Percentiles rank a stretch among this genome's conserved stretches.
Evolutionary conservation across 2,797 vertebrate species (phyloP).

Genomic region (Ciconia nigra): DNA sequence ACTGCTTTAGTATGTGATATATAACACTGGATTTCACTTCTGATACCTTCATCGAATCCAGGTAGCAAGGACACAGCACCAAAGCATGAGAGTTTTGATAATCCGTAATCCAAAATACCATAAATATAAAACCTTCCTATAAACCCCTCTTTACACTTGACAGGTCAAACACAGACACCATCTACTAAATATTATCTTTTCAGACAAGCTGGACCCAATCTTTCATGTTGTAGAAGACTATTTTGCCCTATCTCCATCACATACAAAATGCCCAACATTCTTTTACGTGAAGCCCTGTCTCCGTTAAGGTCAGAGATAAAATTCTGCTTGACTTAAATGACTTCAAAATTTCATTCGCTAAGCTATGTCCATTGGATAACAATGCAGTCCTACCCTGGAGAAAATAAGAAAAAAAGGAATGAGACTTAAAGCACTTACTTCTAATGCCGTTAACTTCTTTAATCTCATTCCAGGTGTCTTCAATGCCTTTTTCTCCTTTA

Average conservation of each 20-base stretch:
- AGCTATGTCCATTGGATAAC: not conserved
- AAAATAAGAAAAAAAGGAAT: not conserved
- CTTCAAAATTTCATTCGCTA: not conserved
- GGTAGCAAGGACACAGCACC: not conserved
- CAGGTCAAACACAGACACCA: not conserved
- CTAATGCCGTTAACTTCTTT: constrained; percentile 75
- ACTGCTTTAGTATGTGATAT: not conserved
- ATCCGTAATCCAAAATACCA: not conserved
- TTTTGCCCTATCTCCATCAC: not conserved
- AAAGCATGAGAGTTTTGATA: not conserved
- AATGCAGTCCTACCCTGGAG: not conserved
- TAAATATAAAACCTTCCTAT: not conserved
- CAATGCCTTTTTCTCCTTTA: constrained; percentile 75
- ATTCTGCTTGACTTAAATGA: not conserved
- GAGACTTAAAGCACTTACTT: constrained; percentile 70
- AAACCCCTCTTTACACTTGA: not conserved
- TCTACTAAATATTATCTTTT: not conserved
- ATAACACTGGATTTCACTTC: not conserved
- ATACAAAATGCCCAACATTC: not conserved
- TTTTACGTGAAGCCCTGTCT: not conserved
- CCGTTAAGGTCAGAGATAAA: not conserved
- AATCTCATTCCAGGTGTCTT: constrained; percentile 77
- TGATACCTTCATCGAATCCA: not conserved
- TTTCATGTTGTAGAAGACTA: not conserved
- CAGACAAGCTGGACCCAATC: not conserved